Evolutionary conservation across 1,140 invertebrate genomes (phyloP).

Genomic region (Euwallacea similis): DNA sequence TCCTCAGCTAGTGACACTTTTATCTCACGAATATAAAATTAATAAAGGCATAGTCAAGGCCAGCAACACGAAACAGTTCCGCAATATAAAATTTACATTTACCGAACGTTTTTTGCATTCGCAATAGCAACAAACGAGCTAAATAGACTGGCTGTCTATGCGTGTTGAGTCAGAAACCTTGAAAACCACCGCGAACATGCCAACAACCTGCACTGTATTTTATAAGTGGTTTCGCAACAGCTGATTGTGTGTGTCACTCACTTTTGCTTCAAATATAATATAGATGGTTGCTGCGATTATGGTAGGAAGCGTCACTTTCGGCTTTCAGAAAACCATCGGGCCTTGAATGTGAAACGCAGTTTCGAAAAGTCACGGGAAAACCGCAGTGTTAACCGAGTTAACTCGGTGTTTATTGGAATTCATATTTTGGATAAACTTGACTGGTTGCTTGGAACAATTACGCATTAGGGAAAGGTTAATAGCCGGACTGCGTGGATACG

Average conservation of each 20-base stretch:
- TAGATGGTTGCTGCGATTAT: no score
- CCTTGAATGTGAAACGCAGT: no score
- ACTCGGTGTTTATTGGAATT: no score
- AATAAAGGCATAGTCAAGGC: conserved; percentile 4
- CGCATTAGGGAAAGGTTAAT: no score
- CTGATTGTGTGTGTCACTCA: conserved; percentile 23
- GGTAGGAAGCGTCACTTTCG: no score
- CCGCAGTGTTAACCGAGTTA: no score
- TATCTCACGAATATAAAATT: background rate
- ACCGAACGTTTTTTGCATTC: conserved; percentile 4
- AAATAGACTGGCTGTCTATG: conserved; percentile 16
- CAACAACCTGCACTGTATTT: conserved; percentile 7
- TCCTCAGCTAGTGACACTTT: background rate
- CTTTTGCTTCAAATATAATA: background rate
- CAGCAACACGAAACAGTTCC: background rate
- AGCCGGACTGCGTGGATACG: no score
- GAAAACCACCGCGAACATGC: conserved; percentile 22
- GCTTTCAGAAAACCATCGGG: no score
- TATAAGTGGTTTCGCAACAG: conserved; percentile 21
- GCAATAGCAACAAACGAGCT: conserved; percentile 1
- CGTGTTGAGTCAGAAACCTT: conserved; percentile 35
- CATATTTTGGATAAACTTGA: no score
- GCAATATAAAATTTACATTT: conserved; percentile 17
- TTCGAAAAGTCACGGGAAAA: no score
- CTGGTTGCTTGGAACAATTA: no score